Conservation (phyloP, 2,113 vertebrate species). For the Beaufortia kweichowensis region DNA sequence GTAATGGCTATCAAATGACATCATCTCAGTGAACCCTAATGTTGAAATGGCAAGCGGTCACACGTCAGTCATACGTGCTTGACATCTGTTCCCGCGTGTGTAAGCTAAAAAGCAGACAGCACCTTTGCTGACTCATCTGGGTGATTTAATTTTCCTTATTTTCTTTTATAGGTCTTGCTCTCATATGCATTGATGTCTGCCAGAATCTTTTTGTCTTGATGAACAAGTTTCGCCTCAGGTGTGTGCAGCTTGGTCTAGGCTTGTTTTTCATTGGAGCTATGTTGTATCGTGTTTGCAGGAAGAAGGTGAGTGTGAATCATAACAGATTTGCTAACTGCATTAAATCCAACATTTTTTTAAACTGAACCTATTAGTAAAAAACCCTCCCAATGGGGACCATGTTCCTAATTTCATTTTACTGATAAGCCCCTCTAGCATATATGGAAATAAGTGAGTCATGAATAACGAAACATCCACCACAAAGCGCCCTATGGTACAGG, state of each 20-base stretch:
- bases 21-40: not conserved
- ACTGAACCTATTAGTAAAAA: not conserved
- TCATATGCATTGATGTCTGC: not conserved
- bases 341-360: slow-evolving; percentile 2
- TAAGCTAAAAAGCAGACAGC: not conserved
- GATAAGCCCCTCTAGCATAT: slow-evolving; percentile 25
- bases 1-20: not conserved
- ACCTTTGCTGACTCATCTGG: slow-evolving; percentile 4
- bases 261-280: slow-evolving; percentile 42
- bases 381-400: not conserved
- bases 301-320: slow-evolving; percentile 21
- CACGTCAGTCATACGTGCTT: not conserved
- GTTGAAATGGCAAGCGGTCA: not conserved
- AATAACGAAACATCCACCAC: not conserved
- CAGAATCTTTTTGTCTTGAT: slow-evolving; percentile 13
- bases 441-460: slow-evolving; percentile 14
- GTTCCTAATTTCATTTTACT: not conserved
- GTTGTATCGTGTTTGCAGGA: slow-evolving; percentile 41
- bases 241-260: slow-evolving; percentile 40
- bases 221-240: slow-evolving; percentile 40
- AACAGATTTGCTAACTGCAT: not conserved
- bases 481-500: not conserved
- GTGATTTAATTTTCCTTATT: not conserved
- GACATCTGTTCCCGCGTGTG: not conserved
- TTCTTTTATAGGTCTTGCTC: not conserved